Percentiles rank a stretch among this genome's conserved stretches.
Evolutionary conservation across 64 coral and sea anemone genomes (phyloP).

Genomic region (Catalaphyllia jardinei): DNA sequence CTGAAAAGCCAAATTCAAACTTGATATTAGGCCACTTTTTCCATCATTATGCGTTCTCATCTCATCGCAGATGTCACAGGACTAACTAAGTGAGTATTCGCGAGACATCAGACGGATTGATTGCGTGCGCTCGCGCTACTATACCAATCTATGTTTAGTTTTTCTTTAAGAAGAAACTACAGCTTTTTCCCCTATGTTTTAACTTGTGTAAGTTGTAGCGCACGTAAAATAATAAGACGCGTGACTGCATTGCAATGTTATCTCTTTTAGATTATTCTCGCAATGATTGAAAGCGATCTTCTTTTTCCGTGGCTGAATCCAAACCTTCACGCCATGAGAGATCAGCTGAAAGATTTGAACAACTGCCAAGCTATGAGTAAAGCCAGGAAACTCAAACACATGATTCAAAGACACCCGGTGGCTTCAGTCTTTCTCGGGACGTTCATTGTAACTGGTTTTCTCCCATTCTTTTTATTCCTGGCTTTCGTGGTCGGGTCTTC

Average conservation of each 20-base stretch:
- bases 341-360: neutral
- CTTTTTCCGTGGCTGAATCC: constrained; percentile 33
- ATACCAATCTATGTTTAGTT: too few species aligned
- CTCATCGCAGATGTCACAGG: too few species aligned
- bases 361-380: constrained; percentile 23
- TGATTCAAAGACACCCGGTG: constrained; percentile 15
- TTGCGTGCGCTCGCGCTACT: too few species aligned
- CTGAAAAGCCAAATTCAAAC: neutral
- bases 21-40: neutral
- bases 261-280: neutral
- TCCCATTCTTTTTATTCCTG: constrained; percentile 39
- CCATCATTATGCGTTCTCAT: neutral
- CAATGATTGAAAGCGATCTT: constrained; percentile 45
- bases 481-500: constrained; percentile 39
- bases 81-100: too few species aligned
- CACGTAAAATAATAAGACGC: too few species aligned
- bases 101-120: too few species aligned
- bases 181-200: too few species aligned
- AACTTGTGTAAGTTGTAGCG: too few species aligned
- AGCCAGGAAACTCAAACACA: constrained; percentile 19
- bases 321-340: constrained; percentile 13
- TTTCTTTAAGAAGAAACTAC: too few species aligned
- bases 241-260: too few species aligned
- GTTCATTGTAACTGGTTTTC: constrained; percentile 28
- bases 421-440: constrained; percentile 29